phyloP scores from a whole-genome alignment of 2,797 vertebrate genomes.

The Benthosema pterotum region DNA sequence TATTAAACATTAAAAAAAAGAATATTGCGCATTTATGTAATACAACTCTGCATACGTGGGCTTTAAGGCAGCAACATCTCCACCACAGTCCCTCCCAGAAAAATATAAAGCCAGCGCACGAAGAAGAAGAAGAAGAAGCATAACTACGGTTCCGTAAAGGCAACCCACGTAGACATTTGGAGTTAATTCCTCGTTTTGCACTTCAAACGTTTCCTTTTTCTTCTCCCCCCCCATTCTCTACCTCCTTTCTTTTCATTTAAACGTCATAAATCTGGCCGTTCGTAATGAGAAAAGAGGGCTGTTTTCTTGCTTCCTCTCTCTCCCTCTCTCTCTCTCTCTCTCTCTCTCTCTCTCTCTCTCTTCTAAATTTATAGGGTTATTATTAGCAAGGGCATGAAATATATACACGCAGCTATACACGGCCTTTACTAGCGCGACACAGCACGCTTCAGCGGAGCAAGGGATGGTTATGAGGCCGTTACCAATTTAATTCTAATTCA shows the following conservation, averaged over 20 bases:
- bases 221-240: no score
- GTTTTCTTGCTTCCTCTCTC: constrained; percentile 41
- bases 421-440: constrained; percentile 43
- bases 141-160: constrained; percentile 26
- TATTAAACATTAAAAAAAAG: no score
- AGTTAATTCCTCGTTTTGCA: constrained; percentile 56
- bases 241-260: constrained; percentile 65
- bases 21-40: no score
- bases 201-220: constrained; percentile 67
- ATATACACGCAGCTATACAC: constrained; percentile 32
- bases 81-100: constrained; percentile 6
- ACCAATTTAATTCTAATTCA: constrained; percentile 63
- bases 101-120: constrained; percentile 20
- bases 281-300: constrained; percentile 67
- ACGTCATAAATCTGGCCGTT: constrained; percentile 70
- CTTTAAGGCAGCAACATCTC: no score
- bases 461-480: constrained; percentile 63
- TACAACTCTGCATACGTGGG: no score
- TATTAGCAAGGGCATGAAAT: constrained; percentile 63
- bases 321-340: no score
- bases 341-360: constrained; percentile 41
- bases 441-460: constrained; percentile 34
- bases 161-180: constrained; percentile 32
- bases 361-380: constrained; percentile 70
- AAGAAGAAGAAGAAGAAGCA: no score